Conservation (phyloP, 2,797 vertebrate species). For the Leontopithecus rosalia region DNA sequence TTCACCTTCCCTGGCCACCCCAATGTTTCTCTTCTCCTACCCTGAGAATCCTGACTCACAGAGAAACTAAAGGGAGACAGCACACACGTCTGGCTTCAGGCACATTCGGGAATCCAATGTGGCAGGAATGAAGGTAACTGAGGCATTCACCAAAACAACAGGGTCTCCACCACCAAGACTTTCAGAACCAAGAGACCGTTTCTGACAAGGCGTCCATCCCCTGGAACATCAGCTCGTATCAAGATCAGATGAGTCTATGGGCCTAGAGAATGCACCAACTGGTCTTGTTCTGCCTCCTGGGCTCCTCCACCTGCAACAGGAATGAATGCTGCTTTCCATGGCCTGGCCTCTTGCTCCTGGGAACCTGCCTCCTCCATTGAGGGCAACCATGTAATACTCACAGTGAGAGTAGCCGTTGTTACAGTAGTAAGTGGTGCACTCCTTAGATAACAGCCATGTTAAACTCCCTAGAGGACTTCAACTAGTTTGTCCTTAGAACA, state of each 20-base stretch:
- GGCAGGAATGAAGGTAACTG: not conserved
- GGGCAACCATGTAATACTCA: not conserved
- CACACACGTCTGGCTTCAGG: not conserved
- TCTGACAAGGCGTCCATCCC: not conserved
- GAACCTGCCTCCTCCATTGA: not conserved
- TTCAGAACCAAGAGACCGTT: not conserved
- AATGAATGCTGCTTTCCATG: not conserved
- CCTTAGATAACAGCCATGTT: not conserved
- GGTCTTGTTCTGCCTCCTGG: not conserved
- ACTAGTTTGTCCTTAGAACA: not conserved
- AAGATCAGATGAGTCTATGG: not conserved
- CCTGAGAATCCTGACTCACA: not conserved
- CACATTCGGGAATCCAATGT: too few relatives aligned
- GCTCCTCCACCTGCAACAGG: not conserved
- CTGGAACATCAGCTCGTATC: not conserved
- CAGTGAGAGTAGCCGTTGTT: not conserved
- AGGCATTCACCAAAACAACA: not conserved
- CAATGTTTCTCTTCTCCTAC: not conserved
- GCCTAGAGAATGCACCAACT: rapidly evolving
- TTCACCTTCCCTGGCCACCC: not conserved
- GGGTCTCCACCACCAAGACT: not conserved
- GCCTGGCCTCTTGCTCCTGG: not conserved
- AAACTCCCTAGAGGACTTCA: not conserved
- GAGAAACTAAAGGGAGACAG: not conserved
- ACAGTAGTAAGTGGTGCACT: not conserved